These are phyloP conservation scores for Grammomys dolichurus DNA, from an alignment of 2,113 vertebrate species.

Conservation along the genomic window DNA sequence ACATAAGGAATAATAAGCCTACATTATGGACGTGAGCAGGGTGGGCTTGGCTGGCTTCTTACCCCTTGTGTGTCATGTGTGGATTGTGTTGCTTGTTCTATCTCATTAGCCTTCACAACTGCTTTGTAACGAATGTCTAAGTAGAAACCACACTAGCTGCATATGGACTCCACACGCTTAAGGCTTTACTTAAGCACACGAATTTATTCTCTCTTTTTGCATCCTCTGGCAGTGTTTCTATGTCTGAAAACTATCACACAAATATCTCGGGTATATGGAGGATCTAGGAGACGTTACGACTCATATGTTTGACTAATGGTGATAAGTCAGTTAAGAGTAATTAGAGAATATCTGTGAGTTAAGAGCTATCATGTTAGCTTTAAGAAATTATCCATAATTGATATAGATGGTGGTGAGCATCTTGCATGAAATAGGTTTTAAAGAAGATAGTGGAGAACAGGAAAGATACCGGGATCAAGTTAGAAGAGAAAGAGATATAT, in stretches of 20 bases:
- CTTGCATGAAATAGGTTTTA: slow-evolving; percentile 13
- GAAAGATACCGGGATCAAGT: neutral
- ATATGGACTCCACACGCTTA: neutral
- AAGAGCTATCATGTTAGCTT: slow-evolving; percentile 6
- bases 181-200: neutral
- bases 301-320: neutral
- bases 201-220: neutral
- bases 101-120: neutral
- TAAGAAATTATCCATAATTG: neutral
- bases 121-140: neutral
- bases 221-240: neutral
- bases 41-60: neutral
- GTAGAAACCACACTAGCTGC: neutral
- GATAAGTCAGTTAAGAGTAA: neutral
- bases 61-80: neutral
- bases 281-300: neutral
- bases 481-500: neutral
- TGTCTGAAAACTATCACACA: neutral
- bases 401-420: neutral
- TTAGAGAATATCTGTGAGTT: neutral
- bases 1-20: neutral
- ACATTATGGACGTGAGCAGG: neutral
- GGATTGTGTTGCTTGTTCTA: neutral
- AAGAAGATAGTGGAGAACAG: neutral
- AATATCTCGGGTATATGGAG: neutral